These are phyloP conservation scores for Upupa epops DNA, from an alignment of 2,113 vertebrate species.

Conservation along the genomic window DNA sequence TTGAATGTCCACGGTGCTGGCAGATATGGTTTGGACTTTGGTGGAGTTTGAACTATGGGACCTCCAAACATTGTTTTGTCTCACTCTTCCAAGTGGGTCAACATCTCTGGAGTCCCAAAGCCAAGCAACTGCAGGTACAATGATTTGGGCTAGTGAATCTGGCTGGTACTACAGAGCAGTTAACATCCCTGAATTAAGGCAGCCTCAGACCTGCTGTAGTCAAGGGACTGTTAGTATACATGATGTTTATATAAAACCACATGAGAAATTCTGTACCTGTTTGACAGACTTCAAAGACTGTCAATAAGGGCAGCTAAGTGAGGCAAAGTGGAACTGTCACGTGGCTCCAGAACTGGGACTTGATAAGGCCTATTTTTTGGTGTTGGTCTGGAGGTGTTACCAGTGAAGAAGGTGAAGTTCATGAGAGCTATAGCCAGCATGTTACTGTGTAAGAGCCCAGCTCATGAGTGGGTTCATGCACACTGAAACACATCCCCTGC, in stretches of 20 bases:
- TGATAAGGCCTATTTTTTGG: not conserved
- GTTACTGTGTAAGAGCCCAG: not conserved
- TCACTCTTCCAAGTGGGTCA: not conserved
- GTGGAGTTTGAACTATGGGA: not conserved
- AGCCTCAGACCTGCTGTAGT: not conserved
- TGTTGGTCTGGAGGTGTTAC: not conserved
- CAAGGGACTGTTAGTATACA: not conserved
- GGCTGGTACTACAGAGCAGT: not conserved
- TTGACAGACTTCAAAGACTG: not conserved
- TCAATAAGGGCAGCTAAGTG: not conserved
- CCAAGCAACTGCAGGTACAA: not conserved
- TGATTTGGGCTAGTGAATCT: rapidly evolving
- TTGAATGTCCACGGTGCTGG: not conserved
- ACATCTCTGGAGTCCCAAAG: not conserved
- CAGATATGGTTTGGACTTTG: not conserved
- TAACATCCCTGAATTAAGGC: not conserved
- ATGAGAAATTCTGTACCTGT: not conserved
- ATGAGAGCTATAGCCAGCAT: not conserved
- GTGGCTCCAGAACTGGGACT: not conserved
- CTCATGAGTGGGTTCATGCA: not conserved
- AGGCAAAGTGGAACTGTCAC: not conserved
- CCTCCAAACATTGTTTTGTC: not conserved
- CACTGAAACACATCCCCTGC: not conserved
- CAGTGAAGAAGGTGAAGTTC: not conserved
- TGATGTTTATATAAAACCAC: not conserved